These are phyloP conservation scores for Montipora capitata DNA, from an alignment of 92 coral and sea anemone species.

Conservation along the genomic window DNA sequence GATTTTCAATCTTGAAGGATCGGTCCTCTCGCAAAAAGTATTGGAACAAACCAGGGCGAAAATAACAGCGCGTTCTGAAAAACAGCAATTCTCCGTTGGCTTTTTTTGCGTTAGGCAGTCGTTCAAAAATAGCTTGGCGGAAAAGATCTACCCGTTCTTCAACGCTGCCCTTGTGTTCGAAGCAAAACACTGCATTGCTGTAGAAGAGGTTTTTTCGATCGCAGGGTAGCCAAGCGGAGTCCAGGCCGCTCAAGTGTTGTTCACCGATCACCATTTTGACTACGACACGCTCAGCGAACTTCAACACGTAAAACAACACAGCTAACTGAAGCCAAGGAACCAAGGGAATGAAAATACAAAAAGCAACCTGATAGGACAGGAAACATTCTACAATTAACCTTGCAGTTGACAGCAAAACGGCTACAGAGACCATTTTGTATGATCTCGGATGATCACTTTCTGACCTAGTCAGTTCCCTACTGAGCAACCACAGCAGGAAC, in stretches of 20 bases:
- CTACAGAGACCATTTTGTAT: too few species aligned
- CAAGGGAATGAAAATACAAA: constrained; percentile 11
- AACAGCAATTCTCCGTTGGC: constrained; percentile 69
- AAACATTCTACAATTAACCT: too few species aligned
- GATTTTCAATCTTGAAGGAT: too few species aligned
- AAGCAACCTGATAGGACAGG: too few species aligned
- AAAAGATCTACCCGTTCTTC: constrained; percentile 66
- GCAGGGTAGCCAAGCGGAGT: constrained; percentile 89
- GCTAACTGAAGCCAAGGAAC: constrained; percentile 63
- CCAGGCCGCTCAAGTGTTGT: constrained; percentile 79
- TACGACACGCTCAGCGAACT: constrained; percentile 70
- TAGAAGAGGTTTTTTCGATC: constrained; percentile 77
- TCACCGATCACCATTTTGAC: constrained; percentile 50
- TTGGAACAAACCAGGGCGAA: constrained; percentile 90
- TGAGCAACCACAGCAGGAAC: too few species aligned
- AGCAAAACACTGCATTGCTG: constrained; percentile 62
- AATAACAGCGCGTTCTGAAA: constrained; percentile 72
- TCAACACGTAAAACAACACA: constrained; percentile 67
- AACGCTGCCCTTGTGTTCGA: constrained; percentile 32
- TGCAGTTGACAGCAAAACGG: too few species aligned
- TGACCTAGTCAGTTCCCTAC: too few species aligned
- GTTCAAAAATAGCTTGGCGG: constrained; percentile 61
- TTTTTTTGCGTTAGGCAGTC: constrained; percentile 72
- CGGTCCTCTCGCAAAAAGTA: constrained; percentile 75
- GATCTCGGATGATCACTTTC: too few species aligned